Evolutionary conservation across 2,888 invertebrate genomes (phyloP), one percentile per base, ranked within the genome.

Genomic region (Cataglyphis altisquamis): DNA sequence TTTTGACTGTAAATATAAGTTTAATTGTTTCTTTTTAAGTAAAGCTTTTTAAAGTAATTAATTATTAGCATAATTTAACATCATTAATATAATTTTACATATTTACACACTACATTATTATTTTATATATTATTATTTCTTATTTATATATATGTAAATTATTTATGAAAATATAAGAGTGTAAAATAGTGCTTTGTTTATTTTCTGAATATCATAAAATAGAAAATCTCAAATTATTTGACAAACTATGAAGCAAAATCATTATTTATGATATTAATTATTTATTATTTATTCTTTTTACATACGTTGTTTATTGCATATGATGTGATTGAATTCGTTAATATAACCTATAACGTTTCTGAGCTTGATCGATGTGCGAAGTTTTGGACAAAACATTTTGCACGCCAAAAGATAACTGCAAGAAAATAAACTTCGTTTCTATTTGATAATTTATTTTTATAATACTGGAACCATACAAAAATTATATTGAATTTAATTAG

Each of bases 381-480:
- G 6, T 36, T 60, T 67, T 8, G 21, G 78, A 68, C 41, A 78
- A 25, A 80, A 45, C 78, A 80, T 80, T 70, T 70, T 45, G 32
- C 18, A 55, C 25, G 15, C 12, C 12, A 0, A 52, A 52, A 21
- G 12, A 21, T 21, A 21, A 5, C 5, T 0, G n/a, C 9, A 55
- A 52, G 18, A 64, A 39, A 15, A 45, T 1, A 25, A 36, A 1
- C n/a, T 25, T 45, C 45, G 3, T 39, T 4, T 29, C 55, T 66
- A 39, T 29, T 29, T 12, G 9, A 39, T 0, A 25, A 64, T 32
- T 25, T 52, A 0, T 0, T 52, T 57, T 64, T n/a, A 10, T 5
- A 52, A 39, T 41, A 29, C 3, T 15, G 8, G 1, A 52, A 45
- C 9, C n/a, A 8, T n/a, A n/a, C 48, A 52, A 25, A 41, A 45